Conservation (phyloP, 2,113 vertebrate genomes). For the Oryctolagus cuniculus region DNA sequence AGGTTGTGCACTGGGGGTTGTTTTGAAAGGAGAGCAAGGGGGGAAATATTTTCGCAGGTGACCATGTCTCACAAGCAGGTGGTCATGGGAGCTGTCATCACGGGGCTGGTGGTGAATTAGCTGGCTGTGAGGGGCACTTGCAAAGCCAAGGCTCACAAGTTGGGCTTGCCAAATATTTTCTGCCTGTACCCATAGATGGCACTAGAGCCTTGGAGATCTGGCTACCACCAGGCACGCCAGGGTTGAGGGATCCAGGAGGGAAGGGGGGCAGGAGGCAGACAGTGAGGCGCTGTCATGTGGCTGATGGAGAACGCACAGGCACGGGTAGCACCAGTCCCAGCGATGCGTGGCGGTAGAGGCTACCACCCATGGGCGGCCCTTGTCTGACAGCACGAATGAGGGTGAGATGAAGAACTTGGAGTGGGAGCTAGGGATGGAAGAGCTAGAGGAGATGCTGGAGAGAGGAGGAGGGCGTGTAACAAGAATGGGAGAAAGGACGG, state of each 20-base stretch:
- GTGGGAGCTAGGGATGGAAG: neutral
- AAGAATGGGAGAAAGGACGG: neutral
- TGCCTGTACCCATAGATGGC: constrained; percentile 54
- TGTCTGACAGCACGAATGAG: neutral
- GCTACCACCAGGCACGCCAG: neutral
- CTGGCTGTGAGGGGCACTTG: no score
- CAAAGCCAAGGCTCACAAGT: neutral
- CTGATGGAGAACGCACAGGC: neutral
- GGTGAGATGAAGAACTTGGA: neutral
- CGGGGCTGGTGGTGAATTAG: neutral
- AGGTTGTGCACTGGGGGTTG: neutral
- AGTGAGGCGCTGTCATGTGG: neutral
- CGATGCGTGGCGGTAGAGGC: neutral
- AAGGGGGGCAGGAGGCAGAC: neutral
- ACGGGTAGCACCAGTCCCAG: neutral
- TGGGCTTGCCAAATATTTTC: neutral
- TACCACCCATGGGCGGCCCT: neutral
- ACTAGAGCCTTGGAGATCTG: constrained; percentile 25
- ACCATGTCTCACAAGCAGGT: neutral
- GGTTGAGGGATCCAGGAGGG: neutral
- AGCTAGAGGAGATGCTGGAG: no score
- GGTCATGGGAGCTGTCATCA: neutral
- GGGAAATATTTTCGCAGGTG: neutral
- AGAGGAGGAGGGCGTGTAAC: neutral
- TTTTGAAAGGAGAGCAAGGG: neutral